phyloP scores from a whole-genome alignment of 2,797 vertebrate genomes.

The Pelochelys cantorii region DNA sequence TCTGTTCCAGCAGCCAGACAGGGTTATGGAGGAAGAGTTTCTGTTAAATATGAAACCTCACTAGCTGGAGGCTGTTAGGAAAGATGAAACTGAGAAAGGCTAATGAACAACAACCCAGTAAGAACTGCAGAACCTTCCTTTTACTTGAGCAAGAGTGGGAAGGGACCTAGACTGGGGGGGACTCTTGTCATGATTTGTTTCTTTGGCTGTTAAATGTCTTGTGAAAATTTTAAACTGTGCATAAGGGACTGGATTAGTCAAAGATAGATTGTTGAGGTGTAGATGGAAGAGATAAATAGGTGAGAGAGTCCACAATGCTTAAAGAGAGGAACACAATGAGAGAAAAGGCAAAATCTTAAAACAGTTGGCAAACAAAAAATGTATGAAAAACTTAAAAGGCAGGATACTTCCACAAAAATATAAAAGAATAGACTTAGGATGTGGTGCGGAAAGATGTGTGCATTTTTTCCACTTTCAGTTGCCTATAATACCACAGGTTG shows the following conservation, averaged over 20 bases:
- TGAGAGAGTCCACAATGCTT: accelerated
- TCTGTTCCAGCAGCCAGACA: not conserved
- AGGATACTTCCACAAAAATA: not conserved
- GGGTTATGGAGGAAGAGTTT: not conserved
- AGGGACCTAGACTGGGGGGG: not conserved
- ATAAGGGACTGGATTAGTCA: not conserved
- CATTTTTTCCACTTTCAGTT: not conserved
- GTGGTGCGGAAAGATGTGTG: not conserved
- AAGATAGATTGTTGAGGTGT: not conserved
- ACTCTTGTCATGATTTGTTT: not conserved
- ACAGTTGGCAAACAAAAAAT: not conserved
- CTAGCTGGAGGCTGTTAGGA: not conserved
- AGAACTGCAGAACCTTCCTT: not conserved
- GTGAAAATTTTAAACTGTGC: not conserved
- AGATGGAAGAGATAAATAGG: not conserved
- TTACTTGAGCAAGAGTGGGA: not conserved
- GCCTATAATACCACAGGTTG: too few relatives aligned
- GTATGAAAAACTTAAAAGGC: not conserved
- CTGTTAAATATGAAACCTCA: not conserved
- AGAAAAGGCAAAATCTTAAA: not conserved
- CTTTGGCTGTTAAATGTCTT: not conserved
- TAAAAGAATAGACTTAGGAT: not conserved
- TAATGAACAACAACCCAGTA: not conserved
- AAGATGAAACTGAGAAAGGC: not conserved
- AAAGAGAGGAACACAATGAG: not conserved